phyloP scores from a whole-genome alignment of 2,113 vertebrate species.

The Passerina amoena region DNA sequence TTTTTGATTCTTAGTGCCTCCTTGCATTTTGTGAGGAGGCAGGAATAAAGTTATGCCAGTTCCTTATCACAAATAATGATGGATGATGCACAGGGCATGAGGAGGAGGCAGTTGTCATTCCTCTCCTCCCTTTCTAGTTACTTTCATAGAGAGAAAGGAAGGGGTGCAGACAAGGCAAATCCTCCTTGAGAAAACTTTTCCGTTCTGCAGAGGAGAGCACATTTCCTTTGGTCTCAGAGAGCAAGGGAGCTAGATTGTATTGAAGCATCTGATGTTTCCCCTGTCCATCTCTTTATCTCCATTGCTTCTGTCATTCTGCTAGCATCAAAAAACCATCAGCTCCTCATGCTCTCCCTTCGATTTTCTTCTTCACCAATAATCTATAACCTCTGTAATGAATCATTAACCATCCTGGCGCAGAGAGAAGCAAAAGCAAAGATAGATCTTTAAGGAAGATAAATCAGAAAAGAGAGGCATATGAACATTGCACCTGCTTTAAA shows the following conservation, averaged over 20 bases:
- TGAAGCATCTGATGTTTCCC: neutral
- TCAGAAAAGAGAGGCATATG: neutral
- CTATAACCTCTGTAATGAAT: neutral
- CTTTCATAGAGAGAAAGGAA: neutral
- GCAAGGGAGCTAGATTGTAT: neutral
- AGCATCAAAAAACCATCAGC: neutral
- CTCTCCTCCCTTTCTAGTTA: neutral
- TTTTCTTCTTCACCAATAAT: neutral
- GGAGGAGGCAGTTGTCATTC: neutral
- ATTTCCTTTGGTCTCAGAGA: neutral
- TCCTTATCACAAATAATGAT: neutral
- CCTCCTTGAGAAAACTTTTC: neutral
- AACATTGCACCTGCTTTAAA: neutral
- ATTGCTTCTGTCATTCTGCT: neutral
- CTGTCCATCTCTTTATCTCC: neutral
- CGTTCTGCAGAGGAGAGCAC: neutral
- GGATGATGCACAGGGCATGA: neutral
- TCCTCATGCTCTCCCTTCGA: neutral
- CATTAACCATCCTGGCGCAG: neutral
- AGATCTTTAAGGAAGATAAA: neutral
- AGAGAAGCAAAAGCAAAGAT: neutral
- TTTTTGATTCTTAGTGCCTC: neutral
- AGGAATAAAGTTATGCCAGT: neutral
- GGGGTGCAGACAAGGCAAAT: neutral
- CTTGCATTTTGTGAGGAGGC: neutral